Evolutionary conservation across 2,797 vertebrate species (phyloP).

Genomic region (Leptatherina wallacei): DNA sequence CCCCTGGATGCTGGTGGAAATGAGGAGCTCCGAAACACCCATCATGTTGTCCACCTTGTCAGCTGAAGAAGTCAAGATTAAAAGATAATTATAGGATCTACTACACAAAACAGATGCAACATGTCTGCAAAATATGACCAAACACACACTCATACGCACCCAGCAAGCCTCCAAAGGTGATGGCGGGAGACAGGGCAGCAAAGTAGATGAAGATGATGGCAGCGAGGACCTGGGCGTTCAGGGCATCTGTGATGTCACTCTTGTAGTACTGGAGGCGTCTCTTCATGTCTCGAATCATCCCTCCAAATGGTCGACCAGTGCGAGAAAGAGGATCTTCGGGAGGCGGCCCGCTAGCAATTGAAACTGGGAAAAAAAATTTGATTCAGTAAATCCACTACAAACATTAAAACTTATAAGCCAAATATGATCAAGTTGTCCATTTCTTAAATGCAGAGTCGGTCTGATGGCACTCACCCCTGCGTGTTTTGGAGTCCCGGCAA

Average conservation of each 20-base stretch:
- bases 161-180: conserved; percentile 95
- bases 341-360: conserved; percentile 48
- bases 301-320: conserved; percentile 89
- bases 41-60: conserved; percentile 93
- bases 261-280: conserved; percentile 91
- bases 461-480: conserved; percentile 60
- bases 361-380: conserved; percentile 46
- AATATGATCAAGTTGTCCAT: not conserved
- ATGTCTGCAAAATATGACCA: not conserved
- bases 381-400: not conserved
- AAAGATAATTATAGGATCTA: not conserved
- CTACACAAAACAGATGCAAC: not conserved
- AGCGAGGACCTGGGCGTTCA: conserved; percentile 90
- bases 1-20: conserved; percentile 92
- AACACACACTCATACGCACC: conserved; percentile 72
- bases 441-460: not conserved
- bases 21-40: conserved; percentile 92
- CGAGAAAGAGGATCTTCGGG: conserved; percentile 88
- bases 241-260: conserved; percentile 92
- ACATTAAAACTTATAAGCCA: not conserved
- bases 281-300: conserved; percentile 88
- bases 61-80: conserved; percentile 74
- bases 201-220: conserved; percentile 98
- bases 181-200: conserved; percentile 91
- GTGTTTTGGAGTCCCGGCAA: conserved; percentile 60